These are phyloP conservation scores for Aspiorhynchus laticeps DNA, from an alignment of 2,113 vertebrate genomes.

Conservation along the genomic window DNA sequence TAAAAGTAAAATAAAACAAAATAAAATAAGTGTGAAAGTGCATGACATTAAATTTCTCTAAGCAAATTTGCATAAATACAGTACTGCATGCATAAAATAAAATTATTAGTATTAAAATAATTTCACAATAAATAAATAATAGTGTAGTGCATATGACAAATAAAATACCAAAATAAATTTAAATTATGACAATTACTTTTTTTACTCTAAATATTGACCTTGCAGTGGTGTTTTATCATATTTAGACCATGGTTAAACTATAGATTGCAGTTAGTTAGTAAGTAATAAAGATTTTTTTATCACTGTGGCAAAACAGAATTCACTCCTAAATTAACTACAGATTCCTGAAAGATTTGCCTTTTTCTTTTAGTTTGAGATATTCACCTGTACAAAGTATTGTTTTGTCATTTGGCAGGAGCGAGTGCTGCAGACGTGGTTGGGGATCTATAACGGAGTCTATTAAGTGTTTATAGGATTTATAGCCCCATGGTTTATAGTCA, in stretches of 20 bases:
- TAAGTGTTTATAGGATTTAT: constrained; percentile 38
- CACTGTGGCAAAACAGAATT: not conserved
- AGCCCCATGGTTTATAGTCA: constrained; percentile 30
- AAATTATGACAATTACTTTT: too few relatives aligned
- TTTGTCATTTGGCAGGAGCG: constrained; percentile 11
- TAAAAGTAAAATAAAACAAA: not conserved
- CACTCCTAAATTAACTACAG: not conserved
- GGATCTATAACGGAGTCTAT: constrained; percentile 27
- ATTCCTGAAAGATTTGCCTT: not conserved
- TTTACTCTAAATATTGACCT: too few relatives aligned
- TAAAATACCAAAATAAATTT: too few relatives aligned
- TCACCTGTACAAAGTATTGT: not conserved
- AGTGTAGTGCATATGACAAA: too few relatives aligned
- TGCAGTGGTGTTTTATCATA: too few relatives aligned
- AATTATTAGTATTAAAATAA: too few relatives aligned
- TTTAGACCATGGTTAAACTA: too few relatives aligned
- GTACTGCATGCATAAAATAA: too few relatives aligned
- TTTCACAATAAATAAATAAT: not conserved
- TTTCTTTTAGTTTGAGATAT: not conserved
- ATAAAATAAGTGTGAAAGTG: not conserved
- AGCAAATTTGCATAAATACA: too few relatives aligned
- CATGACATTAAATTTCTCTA: not conserved
- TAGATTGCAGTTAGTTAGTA: too few relatives aligned
- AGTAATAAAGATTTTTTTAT: too few relatives aligned
- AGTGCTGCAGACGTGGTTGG: not conserved